phyloP scores from a whole-genome alignment of 2,888 invertebrate genomes.

The Saturnia pavonia region DNA sequence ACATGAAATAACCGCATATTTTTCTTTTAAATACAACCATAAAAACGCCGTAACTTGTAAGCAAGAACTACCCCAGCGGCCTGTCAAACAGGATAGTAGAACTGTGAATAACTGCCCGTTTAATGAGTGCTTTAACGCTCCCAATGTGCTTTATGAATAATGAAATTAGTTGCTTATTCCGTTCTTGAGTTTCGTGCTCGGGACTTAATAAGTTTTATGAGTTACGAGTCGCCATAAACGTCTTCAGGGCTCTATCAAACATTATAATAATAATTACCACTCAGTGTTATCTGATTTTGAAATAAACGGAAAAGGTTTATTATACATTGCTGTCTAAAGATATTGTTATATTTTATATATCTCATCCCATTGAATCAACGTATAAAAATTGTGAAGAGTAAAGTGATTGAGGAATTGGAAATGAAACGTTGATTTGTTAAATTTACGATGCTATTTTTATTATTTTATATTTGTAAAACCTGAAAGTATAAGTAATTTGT shows the following conservation, averaged over 20 bases:
- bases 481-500: no score
- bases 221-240: conserved; percentile 63
- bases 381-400: not conserved
- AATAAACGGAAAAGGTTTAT: conserved; percentile 4
- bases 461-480: no score
- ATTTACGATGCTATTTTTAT: not conserved
- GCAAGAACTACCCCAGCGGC: conserved; percentile 62
- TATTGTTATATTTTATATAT: not conserved
- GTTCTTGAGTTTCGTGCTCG: conserved; percentile 72
- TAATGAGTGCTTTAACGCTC: conserved; percentile 81
- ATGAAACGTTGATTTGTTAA: not conserved
- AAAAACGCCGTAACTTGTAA: conserved; percentile 74
- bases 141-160: conserved; percentile 81
- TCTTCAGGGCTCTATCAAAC: conserved; percentile 53
- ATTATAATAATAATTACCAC: conserved; percentile 42
- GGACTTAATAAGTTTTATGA: conserved; percentile 72
- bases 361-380: not conserved
- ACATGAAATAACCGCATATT: conserved; percentile 74
- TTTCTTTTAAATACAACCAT: conserved; percentile 71
- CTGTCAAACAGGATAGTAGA: conserved; percentile 76
- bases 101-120: conserved; percentile 72
- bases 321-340: not conserved
- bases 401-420: not conserved
- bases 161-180: conserved; percentile 79
- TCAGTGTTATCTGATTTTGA: conserved; percentile 28